These are phyloP conservation scores for Metacarcinus magister DNA, from an alignment of 2,888 invertebrate genomes.

Conservation along the genomic window DNA sequence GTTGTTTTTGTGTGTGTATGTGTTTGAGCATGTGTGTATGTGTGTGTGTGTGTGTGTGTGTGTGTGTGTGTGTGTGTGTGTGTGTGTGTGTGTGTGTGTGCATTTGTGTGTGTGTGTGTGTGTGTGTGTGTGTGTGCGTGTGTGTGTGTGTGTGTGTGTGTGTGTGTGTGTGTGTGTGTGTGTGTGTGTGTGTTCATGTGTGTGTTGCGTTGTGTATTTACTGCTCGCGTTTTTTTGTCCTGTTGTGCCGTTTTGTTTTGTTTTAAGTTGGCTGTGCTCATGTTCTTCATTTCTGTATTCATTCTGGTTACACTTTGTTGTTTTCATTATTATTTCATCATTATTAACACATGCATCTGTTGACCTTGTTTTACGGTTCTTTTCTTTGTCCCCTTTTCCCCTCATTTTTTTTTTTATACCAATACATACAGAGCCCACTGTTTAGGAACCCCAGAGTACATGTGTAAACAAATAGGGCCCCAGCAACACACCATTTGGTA, in stretches of 20 bases:
- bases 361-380: background rate
- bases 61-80: background rate
- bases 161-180: background rate
- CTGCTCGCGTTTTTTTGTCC: background rate
- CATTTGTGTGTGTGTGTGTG: background rate
- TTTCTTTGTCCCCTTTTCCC: background rate
- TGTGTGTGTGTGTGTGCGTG: background rate
- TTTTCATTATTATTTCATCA: constrained; percentile 29
- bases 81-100: background rate
- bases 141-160: background rate
- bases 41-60: background rate
- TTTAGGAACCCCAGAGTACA: background rate
- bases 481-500: background rate
- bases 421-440: background rate
- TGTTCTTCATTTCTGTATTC: too few species aligned
- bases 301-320: background rate
- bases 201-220: background rate
- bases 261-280: background rate
- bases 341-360: constrained; percentile 13
- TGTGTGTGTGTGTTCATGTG: background rate
- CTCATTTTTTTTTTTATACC: background rate
- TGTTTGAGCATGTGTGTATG: background rate
- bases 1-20: background rate
- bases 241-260: background rate
- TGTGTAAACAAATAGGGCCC: background rate